Conservation (phyloP, 2,888 invertebrate genomes). For the Sussaba pulchella region DNA sequence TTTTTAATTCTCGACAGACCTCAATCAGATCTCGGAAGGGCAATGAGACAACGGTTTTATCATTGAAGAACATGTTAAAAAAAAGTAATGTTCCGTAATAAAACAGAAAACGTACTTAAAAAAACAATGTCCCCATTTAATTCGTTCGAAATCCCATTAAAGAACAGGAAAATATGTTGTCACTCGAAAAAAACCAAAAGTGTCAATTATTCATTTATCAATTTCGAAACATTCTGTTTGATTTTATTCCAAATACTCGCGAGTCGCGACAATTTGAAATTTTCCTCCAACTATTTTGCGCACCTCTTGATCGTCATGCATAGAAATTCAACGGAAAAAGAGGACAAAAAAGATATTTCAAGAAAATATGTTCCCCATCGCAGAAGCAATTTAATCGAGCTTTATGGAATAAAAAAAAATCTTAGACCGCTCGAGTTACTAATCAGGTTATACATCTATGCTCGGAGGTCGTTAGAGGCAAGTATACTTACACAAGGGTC, state of each 20-base stretch:
- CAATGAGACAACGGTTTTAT: no score
- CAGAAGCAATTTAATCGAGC: background rate
- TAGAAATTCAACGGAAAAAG: background rate
- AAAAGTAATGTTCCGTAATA: no score
- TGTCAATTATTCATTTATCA: no score
- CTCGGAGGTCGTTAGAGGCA: constrained; percentile 41
- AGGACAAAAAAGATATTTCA: background rate
- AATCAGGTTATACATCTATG: constrained; percentile 31
- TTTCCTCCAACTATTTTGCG: background rate
- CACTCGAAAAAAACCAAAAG: no score
- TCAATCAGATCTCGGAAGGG: no score
- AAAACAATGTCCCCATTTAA: no score
- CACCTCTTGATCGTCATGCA: background rate
- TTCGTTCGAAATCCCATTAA: no score
- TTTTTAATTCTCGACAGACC: background rate
- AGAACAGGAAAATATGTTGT: no score
- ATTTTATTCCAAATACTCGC: no score
- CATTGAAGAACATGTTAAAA: background rate
- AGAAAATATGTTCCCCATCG: background rate
- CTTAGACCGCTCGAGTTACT: constrained; percentile 6
- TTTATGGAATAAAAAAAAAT: background rate
- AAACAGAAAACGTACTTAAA: no score
- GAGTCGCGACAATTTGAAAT: background rate
- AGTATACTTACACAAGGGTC: constrained; percentile 12
- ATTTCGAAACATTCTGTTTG: no score